phyloP scores from a whole-genome alignment of 2,113 vertebrate species.

The Hiodon alosoides region DNA sequence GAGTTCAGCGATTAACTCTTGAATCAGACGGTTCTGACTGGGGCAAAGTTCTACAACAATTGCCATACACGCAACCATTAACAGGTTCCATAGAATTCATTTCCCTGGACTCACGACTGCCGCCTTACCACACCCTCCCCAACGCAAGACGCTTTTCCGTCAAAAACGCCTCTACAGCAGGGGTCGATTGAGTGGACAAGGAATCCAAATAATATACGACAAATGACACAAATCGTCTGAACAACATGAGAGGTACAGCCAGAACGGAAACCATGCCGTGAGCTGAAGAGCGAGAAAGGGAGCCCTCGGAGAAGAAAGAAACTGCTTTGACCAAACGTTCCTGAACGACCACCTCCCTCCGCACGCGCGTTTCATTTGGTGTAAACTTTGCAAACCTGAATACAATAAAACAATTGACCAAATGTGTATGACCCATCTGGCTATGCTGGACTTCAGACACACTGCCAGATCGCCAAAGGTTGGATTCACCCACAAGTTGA shows the following conservation, averaged over 20 bases:
- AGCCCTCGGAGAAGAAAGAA: conserved; percentile 38
- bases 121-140: conserved; percentile 58
- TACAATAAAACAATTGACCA: conserved; percentile 37
- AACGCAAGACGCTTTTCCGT: conserved; percentile 34
- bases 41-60: conserved; percentile 3
- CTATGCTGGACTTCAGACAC: conserved; percentile 40
- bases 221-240: not conserved
- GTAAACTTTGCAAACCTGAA: conserved; percentile 64
- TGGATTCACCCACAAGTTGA: not conserved
- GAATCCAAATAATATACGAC: too few species aligned
- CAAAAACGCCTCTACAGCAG: conserved; percentile 55
- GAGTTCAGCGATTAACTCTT: conserved; percentile 14
- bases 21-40: not conserved
- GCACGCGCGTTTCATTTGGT: conserved; percentile 60
- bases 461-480: not conserved
- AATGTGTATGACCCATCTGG: conserved; percentile 55
- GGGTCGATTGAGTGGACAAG: conserved; percentile 11
- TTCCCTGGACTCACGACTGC: not conserved
- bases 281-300: conserved; percentile 13
- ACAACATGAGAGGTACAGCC: conserved; percentile 31
- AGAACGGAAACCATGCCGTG: conserved; percentile 24
- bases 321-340: conserved; percentile 33
- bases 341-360: conserved; percentile 9
- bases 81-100: not conserved
- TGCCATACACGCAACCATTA: not conserved